Conservation (phyloP, 2,113 vertebrate genomes). For the Ophiodon elongatus region DNA sequence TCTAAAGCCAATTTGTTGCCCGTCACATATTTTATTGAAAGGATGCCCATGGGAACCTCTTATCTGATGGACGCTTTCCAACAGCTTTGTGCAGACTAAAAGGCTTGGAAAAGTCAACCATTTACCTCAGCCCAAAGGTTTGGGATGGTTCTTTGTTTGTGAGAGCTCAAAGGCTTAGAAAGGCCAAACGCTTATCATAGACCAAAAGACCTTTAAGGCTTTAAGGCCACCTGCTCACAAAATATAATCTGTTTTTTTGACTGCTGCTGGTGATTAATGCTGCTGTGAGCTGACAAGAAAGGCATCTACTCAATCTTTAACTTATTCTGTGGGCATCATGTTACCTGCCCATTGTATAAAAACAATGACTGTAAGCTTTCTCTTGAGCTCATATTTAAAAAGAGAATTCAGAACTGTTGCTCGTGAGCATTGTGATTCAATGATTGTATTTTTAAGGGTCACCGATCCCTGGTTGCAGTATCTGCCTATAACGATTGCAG, state of each 20-base stretch:
- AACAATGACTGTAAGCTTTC: constrained; percentile 5
- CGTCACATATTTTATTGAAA: constrained; percentile 80
- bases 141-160: constrained; percentile 81
- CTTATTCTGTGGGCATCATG: constrained; percentile 30
- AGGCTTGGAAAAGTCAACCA: constrained; percentile 83
- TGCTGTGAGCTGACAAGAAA: constrained; percentile 61
- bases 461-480: neutral
- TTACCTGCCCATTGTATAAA: constrained; percentile 19
- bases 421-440: neutral
- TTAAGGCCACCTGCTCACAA: constrained; percentile 82
- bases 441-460: neutral
- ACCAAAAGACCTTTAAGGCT: constrained; percentile 84
- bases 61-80: constrained; percentile 85
- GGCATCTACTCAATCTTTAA: constrained; percentile 55
- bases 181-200: constrained; percentile 84
- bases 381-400: constrained; percentile 17
- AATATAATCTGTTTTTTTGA: constrained; percentile 78
- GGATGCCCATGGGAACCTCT: constrained; percentile 79
- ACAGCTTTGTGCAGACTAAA: constrained; percentile 85
- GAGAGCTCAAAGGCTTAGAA: constrained; percentile 82
- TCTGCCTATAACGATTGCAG: neutral
- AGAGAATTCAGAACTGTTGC: neutral
- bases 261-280: constrained; percentile 75
- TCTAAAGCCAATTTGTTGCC: constrained; percentile 78
- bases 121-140: constrained; percentile 83